phyloP scores from a whole-genome alignment of 2,113 vertebrate genomes.

The Solenodon paradoxus region DNA sequence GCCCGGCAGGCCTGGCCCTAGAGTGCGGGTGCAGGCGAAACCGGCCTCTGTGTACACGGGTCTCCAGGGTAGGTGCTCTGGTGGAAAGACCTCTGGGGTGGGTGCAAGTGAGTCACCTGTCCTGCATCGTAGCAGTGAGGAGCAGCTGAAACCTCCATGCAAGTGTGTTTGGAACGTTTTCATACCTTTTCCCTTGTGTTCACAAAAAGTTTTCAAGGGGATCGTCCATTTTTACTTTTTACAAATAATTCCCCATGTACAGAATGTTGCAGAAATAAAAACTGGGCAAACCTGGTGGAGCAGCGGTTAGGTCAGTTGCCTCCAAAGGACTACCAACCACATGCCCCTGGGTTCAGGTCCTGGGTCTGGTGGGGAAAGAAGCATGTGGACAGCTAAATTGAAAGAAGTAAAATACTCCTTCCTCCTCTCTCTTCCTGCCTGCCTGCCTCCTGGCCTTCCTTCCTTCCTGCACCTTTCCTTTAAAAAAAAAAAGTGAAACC shows the following conservation, averaged over 20 bases:
- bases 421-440: no score
- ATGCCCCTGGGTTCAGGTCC: no score
- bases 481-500: neutral
- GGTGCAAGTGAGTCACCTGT: neutral
- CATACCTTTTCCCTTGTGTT: neutral
- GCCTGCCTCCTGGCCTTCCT: no score
- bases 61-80: neutral
- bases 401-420: no score
- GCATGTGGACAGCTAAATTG: no score
- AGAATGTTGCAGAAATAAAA: neutral
- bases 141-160: neutral
- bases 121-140: neutral
- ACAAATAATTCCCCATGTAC: neutral
- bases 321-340: no score
- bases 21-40: no score
- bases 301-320: no score
- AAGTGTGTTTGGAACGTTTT: neutral
- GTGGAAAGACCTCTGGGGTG: neutral
- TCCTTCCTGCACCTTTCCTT: no score
- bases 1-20: no score
- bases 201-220: neutral
- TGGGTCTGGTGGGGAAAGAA: no score
- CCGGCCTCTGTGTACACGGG: neutral
- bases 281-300: no score
- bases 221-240: neutral